A percentile compares a stretch with the other conserved stretches of the same genome.
Evolutionary conservation across 2,797 vertebrate species (phyloP).

Genomic region (Loris lydekkerianus): DNA sequence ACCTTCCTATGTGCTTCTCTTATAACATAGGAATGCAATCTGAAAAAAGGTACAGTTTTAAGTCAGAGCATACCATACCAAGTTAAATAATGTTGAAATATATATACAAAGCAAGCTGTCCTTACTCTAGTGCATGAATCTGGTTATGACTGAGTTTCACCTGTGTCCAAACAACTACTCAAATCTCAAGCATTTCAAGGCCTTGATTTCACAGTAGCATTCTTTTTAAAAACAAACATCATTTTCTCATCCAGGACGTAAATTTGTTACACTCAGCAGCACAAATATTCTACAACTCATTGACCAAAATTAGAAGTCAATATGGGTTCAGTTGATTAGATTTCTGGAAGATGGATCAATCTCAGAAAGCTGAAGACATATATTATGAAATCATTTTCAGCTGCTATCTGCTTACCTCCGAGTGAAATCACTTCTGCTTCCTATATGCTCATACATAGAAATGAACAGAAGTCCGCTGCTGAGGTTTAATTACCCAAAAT

Average conservation of each 20-base stretch:
- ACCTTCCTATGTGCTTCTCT: not conserved
- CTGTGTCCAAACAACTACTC: not conserved
- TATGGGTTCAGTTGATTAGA: constrained; percentile 4
- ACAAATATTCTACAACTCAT: not conserved
- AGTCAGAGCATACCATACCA: not conserved
- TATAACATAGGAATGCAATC: not conserved
- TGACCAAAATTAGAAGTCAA: not conserved
- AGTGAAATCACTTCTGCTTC: not conserved
- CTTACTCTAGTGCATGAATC: not conserved
- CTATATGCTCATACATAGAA: not conserved
- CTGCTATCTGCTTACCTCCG: constrained; percentile 4
- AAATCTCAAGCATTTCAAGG: not conserved
- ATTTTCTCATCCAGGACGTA: constrained; percentile 36
- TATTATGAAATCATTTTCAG: not conserved
- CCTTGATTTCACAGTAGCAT: not conserved
- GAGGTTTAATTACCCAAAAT: constrained; percentile 48
- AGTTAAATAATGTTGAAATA: not conserved
- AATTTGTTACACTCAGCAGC: not conserved
- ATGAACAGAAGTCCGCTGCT: not conserved
- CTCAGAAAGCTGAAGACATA: constrained; percentile 24
- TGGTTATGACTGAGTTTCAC: not conserved
- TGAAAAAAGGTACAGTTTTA: constrained; percentile 24
- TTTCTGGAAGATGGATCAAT: constrained; percentile 25
- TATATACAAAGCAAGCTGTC: not conserved
- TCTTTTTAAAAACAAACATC: constrained; percentile 62